Conservation (phyloP, 1,140 invertebrate genomes). For the Rhopalosiphum padi region DNA sequence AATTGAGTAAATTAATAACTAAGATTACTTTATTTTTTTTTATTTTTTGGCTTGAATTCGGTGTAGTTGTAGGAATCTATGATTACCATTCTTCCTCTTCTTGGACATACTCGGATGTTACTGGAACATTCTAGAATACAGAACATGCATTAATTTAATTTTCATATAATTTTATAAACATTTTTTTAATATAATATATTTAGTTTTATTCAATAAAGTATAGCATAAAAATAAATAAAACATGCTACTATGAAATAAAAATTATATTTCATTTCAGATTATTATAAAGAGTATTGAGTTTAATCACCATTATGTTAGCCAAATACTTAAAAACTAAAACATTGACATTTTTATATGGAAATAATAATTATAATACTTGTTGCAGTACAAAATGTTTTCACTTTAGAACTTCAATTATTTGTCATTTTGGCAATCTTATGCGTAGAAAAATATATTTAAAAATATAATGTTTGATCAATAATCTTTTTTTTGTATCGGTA, state of each 20-base stretch:
- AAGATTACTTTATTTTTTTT: background rate
- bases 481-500: too few species aligned
- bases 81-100: background rate
- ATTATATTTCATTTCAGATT: background rate
- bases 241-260: too few species aligned
- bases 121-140: background rate
- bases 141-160: background rate
- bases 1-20: background rate
- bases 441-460: too few species aligned
- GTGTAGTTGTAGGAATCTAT: background rate
- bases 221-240: too few species aligned
- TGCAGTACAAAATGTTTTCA: background rate
- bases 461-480: too few species aligned
- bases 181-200: too few species aligned
- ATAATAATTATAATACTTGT: background rate
- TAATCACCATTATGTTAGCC: background rate
- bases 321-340: background rate
- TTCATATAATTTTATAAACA: background rate
- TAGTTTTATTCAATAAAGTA: too few species aligned
- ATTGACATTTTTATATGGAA: background rate
- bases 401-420: too few species aligned
- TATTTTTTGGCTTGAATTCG: background rate
- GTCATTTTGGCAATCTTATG: too few species aligned
- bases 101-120: background rate
- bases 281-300: too few species aligned